These are phyloP conservation scores for Nebria salina DNA, from an alignment of 2,888 invertebrate genomes.

Conservation along the genomic window DNA sequence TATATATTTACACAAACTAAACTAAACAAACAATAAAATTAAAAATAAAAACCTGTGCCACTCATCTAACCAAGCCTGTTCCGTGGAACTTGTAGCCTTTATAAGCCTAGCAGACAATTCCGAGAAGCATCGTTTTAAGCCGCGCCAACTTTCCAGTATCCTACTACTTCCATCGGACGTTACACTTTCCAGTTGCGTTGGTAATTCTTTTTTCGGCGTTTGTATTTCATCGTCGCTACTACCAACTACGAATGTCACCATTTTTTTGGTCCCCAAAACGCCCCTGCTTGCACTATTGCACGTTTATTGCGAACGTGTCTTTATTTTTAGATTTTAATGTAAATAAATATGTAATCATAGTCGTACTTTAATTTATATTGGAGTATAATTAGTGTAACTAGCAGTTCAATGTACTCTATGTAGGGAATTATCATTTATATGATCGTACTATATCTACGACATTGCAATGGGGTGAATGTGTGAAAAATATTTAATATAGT, in stretches of 20 bases:
- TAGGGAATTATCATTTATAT: constrained; percentile 9
- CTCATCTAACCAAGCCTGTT: constrained; percentile 51
- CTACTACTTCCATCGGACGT: constrained; percentile 21
- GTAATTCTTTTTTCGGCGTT: background rate
- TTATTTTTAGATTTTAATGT: constrained; percentile 38
- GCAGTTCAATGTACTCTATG: constrained; percentile 34
- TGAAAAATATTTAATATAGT: background rate
- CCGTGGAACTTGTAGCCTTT: constrained; percentile 50
- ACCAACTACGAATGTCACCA: constrained; percentile 40
- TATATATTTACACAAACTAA: background rate
- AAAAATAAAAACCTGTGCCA: constrained; percentile 50
- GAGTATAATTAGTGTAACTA: background rate
- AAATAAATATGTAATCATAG: constrained; percentile 38
- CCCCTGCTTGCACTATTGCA: constrained; percentile 11
- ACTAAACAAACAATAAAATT: background rate
- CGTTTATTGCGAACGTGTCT: constrained; percentile 3
- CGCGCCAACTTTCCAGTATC: constrained; percentile 31
- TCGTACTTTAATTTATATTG: constrained; percentile 21
- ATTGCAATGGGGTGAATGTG: background rate
- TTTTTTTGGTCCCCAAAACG: background rate
- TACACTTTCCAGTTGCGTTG: constrained; percentile 22
- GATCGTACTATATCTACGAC: background rate
- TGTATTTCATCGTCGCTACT: constrained; percentile 7
- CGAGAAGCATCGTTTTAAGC: constrained; percentile 50
- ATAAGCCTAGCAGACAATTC: constrained; percentile 50